Evolutionary conservation across 2,797 vertebrate species (phyloP).

Genomic region (Otus scops): DNA sequence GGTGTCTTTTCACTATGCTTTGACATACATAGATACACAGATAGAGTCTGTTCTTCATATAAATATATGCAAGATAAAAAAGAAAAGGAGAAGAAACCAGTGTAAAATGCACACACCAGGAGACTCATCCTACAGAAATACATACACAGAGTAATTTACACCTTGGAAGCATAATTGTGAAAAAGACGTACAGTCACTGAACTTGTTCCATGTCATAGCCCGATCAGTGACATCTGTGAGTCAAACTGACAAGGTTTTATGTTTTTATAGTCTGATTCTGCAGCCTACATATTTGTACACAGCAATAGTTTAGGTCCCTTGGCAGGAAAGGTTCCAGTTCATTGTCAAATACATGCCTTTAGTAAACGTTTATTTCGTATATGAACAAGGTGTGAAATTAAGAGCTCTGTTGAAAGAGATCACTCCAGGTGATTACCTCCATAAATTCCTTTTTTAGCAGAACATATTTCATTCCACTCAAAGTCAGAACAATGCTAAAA

Average conservation of each 20-base stretch:
- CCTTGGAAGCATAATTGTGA: background rate
- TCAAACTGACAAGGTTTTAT: background rate
- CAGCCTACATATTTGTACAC: background rate
- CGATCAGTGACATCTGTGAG: background rate
- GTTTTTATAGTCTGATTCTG: background rate
- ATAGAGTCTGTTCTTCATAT: background rate
- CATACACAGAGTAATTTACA: background rate
- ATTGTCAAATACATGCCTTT: background rate
- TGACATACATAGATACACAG: background rate
- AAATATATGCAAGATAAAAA: background rate
- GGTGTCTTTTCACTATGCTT: background rate
- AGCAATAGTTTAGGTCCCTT: background rate
- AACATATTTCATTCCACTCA: constrained; percentile 4
- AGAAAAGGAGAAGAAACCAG: background rate
- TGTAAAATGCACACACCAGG: background rate
- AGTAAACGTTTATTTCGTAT: background rate
- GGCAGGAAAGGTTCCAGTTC: background rate
- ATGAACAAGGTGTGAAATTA: constrained; percentile 25
- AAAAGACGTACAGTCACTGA: background rate
- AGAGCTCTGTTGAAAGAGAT: constrained; percentile 3
- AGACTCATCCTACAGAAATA: background rate
- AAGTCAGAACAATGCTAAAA: constrained; percentile 30
- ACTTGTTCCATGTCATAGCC: background rate
- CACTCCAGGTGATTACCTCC: background rate
- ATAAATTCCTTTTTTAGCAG: constrained; percentile 19